phyloP scores from a whole-genome alignment of 2,888 invertebrate species.

The Melitaea athalia region DNA sequence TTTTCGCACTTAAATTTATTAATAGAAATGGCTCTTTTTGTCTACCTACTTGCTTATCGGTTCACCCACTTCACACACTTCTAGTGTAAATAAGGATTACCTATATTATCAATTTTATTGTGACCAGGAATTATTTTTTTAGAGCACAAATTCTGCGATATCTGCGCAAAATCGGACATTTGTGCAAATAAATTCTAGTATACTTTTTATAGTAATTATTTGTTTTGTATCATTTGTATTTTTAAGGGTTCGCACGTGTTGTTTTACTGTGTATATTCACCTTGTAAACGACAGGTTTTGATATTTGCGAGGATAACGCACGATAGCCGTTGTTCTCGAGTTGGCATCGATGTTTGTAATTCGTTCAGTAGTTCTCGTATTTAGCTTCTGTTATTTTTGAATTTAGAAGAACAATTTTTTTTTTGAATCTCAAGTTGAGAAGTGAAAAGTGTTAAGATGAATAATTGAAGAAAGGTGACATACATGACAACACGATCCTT shows the following conservation, averaged over 20 bases:
- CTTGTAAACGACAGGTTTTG: slow-evolving; percentile 1
- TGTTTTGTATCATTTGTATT: slow-evolving; percentile 52
- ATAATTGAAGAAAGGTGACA: too few species aligned
- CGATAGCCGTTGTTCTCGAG: background rate
- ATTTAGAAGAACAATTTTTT: background rate
- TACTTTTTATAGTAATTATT: slow-evolving; percentile 51
- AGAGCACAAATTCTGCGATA: slow-evolving; percentile 55
- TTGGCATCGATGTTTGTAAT: background rate
- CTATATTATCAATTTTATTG: slow-evolving; percentile 74
- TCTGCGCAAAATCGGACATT: slow-evolving; percentile 58
- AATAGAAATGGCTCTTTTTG: slow-evolving; percentile 50
- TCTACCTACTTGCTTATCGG: slow-evolving; percentile 69
- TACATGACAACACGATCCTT: too few species aligned
- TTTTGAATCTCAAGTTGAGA: background rate
- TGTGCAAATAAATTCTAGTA: slow-evolving; percentile 66
- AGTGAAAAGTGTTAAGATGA: background rate
- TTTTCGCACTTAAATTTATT: slow-evolving; percentile 32
- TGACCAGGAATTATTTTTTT: slow-evolving; percentile 61
- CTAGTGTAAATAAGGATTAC: slow-evolving; percentile 76
- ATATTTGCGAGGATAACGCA: background rate
- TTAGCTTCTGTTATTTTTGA: background rate
- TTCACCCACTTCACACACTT: slow-evolving; percentile 71
- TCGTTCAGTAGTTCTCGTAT: background rate
- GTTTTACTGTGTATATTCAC: slow-evolving; percentile 14
- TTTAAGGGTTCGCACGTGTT: slow-evolving; percentile 54